These are phyloP conservation scores for Albula glossodonta DNA, from an alignment of 2,113 vertebrate species.

Conservation along the genomic window DNA sequence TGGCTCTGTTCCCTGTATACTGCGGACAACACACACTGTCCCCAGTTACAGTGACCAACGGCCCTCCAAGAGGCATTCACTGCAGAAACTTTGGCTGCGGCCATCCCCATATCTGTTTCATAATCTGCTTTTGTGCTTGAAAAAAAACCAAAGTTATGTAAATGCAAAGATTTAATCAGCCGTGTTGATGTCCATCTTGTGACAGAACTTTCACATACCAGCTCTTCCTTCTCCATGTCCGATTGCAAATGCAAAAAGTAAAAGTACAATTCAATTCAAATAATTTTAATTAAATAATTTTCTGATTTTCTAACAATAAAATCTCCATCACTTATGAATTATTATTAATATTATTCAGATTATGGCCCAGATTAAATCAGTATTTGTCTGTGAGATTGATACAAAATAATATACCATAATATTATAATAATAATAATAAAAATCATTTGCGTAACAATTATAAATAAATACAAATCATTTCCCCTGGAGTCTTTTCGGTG, in stretches of 20 bases:
- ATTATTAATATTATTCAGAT: not conserved
- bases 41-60: not conserved
- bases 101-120: too few relatives aligned
- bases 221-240: too few relatives aligned
- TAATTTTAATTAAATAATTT: not conserved
- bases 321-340: not conserved
- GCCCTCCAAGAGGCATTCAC: not conserved
- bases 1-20: not conserved
- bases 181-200: not conserved
- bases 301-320: not conserved
- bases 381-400: not conserved
- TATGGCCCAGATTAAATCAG: not conserved
- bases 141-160: not conserved
- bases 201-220: not conserved
- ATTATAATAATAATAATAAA: too few relatives aligned
- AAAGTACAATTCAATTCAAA: too few relatives aligned
- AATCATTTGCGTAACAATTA: too few relatives aligned
- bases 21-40: not conserved
- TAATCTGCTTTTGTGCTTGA: too few relatives aligned
- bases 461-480: too few relatives aligned
- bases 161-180: not conserved
- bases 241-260: too few relatives aligned
- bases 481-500: too few relatives aligned
- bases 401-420: too few relatives aligned
- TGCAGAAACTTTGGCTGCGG: not conserved